Evolutionary conservation across 2,113 vertebrate genomes (phyloP).

Genomic region (Prinia subflava): DNA sequence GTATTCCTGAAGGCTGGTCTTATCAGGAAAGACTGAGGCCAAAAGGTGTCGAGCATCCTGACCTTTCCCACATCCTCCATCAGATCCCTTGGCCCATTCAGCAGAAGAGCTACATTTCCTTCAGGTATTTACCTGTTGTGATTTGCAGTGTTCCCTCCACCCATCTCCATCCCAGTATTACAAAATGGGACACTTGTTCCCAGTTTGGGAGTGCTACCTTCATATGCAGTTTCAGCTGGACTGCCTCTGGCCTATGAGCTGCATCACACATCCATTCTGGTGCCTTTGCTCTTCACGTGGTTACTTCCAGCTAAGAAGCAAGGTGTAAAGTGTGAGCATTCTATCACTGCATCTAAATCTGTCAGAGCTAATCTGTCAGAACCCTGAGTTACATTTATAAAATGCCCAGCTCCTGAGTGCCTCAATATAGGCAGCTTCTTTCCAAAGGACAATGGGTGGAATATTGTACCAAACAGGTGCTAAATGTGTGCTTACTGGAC

Average conservation of each 20-base stretch:
- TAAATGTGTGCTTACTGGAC: neutral
- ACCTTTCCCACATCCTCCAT: neutral
- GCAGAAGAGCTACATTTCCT: neutral
- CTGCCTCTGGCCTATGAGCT: neutral
- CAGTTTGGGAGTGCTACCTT: neutral
- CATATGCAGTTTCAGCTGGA: neutral
- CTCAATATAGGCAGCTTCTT: neutral
- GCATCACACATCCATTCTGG: neutral
- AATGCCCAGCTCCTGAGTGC: neutral
- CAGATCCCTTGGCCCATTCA: neutral
- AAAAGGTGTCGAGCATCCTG: neutral
- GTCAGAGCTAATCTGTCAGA: neutral
- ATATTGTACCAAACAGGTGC: neutral
- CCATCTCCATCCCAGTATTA: neutral
- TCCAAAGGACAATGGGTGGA: neutral
- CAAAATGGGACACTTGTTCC: neutral
- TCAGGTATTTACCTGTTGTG: neutral
- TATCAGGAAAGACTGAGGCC: neutral
- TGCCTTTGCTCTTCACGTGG: neutral
- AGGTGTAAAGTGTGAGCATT: neutral
- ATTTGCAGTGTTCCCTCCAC: neutral
- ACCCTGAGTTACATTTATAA: neutral
- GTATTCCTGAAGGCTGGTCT: accelerated
- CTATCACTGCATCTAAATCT: neutral
- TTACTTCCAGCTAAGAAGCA: neutral